Base-by-base conservation (phyloP, 2,797 vertebrate genomes). In the Sciaenops ocellatus region DNA sequence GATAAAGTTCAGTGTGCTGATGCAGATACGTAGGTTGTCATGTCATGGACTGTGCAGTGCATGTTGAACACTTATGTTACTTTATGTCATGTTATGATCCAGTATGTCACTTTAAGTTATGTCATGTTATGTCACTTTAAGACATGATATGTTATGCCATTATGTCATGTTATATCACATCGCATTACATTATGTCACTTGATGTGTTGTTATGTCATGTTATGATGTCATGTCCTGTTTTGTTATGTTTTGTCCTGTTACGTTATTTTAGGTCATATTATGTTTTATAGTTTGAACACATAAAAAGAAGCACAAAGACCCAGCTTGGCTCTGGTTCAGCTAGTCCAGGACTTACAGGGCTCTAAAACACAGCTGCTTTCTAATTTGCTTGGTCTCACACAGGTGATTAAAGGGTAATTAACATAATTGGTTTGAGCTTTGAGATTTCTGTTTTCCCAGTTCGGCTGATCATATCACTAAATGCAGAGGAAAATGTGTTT, bases 11-110 rank as follows among this genome's bases (percentile, higher is more conserved):
- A 42, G 13, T 7, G 52, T 67, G 47, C 10, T 5, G 54, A 64
- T 4, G 71, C 18, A 64, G 73, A 82, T 63, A 65, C 72, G 15
- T 38, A 24, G 48, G 13, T 62, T 16, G 16, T 68, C n/a, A 22
- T 50, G 56, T 80, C 12, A 34, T n/a, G 46, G 69, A 56, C n/a
- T 12, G 20, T 18, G 46, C 18, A 15, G 26, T 22, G 18, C 24
- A 13, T 44, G 57, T n/a, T 41, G 24, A 18, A 42, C 5, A 11
- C 9, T 22, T 34, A 13, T 59, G 38, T 44, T 20, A 47, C 2
- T 22, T 11, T 24, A 51, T 17, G 3, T 42, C 10, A 52, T 1
- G 2, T 22, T 10, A 46, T 24, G 13, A 15, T 10, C 48, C 15
- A 0, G 1, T 17, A 64, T 41, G 42, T 28, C 2, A 41, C 2